Conservation (phyloP, 2,888 invertebrate species). For the Brenthis hecate region DNA sequence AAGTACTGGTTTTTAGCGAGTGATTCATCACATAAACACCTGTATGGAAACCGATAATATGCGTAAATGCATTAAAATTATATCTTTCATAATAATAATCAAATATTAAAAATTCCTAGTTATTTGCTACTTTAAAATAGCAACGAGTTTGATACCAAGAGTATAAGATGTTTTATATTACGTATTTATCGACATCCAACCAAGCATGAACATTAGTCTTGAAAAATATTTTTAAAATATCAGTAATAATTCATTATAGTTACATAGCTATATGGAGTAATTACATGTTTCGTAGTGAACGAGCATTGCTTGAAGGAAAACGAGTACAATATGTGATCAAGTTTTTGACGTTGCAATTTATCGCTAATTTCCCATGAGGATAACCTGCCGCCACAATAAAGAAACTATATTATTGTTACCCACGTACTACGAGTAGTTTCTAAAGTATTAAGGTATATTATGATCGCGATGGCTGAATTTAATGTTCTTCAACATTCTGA, state of each 20-base stretch:
- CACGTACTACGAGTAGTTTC: conserved; percentile 31
- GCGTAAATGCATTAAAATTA: too few species aligned
- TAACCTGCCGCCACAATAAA: conserved; percentile 73
- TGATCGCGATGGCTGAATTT: conserved; percentile 14
- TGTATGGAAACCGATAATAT: too few species aligned
- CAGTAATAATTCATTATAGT: not conserved
- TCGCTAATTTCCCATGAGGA: conserved; percentile 76
- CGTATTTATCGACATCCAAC: too few species aligned
- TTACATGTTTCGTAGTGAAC: conserved; percentile 47
- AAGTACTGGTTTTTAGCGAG: too few species aligned
- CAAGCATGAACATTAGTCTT: too few species aligned
- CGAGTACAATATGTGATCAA: conserved; percentile 74
- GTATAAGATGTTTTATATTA: too few species aligned
- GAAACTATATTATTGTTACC: conserved; percentile 73
- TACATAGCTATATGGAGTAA: conserved; percentile 3
- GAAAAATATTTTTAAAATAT: not conserved
- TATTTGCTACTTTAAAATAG: too few species aligned
- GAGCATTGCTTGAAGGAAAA: conserved; percentile 61
- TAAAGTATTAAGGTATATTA: conserved; percentile 36
- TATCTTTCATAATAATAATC: too few species aligned
- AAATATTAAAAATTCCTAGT: too few species aligned
- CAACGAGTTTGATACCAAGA: too few species aligned
- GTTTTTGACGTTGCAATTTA: conserved; percentile 76
- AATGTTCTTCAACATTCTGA: conserved; percentile 6
- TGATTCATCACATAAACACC: too few species aligned